These are phyloP conservation scores for Diaperis boleti DNA, from an alignment of 2,888 invertebrate genomes.

Conservation along the genomic window DNA sequence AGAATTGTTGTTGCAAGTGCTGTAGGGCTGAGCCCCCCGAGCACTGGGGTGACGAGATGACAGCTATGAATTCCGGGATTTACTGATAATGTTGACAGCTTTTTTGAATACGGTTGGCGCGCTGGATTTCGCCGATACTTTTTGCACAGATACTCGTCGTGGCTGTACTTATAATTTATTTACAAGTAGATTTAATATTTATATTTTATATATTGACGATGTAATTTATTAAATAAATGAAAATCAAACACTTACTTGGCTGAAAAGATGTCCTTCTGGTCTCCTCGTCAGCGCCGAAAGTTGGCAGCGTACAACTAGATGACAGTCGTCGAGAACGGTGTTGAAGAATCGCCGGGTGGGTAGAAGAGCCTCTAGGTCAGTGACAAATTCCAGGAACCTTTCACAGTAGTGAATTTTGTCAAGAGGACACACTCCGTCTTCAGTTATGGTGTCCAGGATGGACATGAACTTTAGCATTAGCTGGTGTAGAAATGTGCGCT, in stretches of 20 bases:
- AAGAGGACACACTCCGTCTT: constrained; percentile 71
- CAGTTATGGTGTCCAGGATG: constrained; percentile 81
- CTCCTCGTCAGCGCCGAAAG: constrained; percentile 80
- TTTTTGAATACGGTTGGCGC: background rate
- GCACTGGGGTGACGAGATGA: constrained; percentile 92
- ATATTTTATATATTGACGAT: constrained; percentile 10
- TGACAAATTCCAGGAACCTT: constrained; percentile 94
- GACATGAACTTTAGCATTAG: constrained; percentile 90
- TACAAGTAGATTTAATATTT: constrained; percentile 10
- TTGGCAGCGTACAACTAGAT: constrained; percentile 90
- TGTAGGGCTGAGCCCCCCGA: constrained; percentile 75
- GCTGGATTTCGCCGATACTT: background rate
- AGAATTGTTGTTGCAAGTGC: constrained; percentile 68
- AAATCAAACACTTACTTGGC: constrained; percentile 77
- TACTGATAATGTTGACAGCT: constrained; percentile 56
- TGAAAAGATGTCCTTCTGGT: constrained; percentile 90
- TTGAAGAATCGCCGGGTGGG: constrained; percentile 98
- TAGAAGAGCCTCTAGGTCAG: constrained; percentile 94
- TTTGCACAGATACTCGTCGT: no score
- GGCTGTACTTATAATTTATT: constrained; percentile 24
- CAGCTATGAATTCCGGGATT: constrained; percentile 81
- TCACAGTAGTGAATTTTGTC: constrained; percentile 86
- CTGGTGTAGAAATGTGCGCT: constrained; percentile 85
- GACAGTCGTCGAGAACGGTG: constrained; percentile 94
- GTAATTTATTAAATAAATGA: constrained; percentile 9